Base-by-base conservation (phyloP, 2,888 invertebrate species). In the Hyles lineata region DNA sequence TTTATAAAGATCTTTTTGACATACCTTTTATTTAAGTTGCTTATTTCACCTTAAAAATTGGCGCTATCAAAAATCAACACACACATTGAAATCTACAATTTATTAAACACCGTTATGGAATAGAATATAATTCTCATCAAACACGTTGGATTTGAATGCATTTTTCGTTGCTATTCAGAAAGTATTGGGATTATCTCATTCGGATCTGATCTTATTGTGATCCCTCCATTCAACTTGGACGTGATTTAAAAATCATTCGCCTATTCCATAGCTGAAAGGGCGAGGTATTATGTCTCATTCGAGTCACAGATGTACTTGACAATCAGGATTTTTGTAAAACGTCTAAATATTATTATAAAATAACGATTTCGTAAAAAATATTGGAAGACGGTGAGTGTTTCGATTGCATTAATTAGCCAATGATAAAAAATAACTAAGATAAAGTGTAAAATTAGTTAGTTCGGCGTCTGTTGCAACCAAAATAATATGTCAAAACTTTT, bases 121-220 rank as follows among this genome's bases (percentile, higher is more conserved):
- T 3, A 55, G 4, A 55, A 55, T 55, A 55, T 55, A 7, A 55
- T 55, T 55, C 55, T 7, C 55, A 15, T 43, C 15, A 55, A 55
- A 55, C n/a, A 55, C n/a, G 19, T 55, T 55, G n/a, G 7, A 55
- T 55, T 55, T 55, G n/a, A 55, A 55, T 55, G 55, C n/a, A 55
- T 55, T 55, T 55, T 7, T 6, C 19, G 29, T 29, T 61, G 19
- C 15, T 61, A 19, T 61, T 61, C 29, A 17, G 5, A 59, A 59
- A 25, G 60, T 23, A 23, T 15, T 25, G 5, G 5, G 25, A 19
- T 17, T 32, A 29, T 32, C 17, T 29, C 61, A 29, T 5, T 29
- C 25, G 61, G 19, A 19, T 19, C 61, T 17, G 29, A 61, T 61
- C 61, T 61, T 25, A 61, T 61, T 61, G 61, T 61, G 25, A 29